phyloP scores from a whole-genome alignment of 2,888 invertebrate genomes.

The Linyphia triangularis region DNA sequence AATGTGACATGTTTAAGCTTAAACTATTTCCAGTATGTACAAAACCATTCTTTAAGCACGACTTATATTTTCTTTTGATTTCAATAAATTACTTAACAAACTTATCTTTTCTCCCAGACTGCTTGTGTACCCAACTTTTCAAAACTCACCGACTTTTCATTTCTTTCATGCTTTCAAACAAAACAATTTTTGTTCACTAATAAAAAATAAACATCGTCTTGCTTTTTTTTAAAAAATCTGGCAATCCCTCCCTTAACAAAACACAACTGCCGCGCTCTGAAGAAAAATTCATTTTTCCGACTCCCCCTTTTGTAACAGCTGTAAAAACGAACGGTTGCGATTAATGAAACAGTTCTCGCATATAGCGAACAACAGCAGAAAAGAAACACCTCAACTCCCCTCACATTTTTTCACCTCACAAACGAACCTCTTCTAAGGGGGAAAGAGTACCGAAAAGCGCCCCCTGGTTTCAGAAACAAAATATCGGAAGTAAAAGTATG shows the following conservation, averaged over 20 bases:
- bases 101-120: too few species aligned
- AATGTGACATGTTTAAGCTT: too few species aligned
- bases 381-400: not conserved
- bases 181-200: not conserved
- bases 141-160: not conserved
- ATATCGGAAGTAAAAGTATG: constrained; percentile 7
- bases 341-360: constrained; percentile 25
- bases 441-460: constrained; percentile 27
- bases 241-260: not conserved
- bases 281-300: not conserved
- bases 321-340: constrained; percentile 17
- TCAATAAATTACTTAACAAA: too few species aligned
- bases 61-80: too few species aligned
- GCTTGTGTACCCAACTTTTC: too few species aligned
- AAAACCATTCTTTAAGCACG: too few species aligned
- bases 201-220: not conserved
- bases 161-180: not conserved
- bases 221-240: not conserved
- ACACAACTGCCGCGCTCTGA: not conserved
- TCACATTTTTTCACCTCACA: not conserved
- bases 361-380: not conserved
- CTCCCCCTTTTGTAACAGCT: constrained; percentile 28
- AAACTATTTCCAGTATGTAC: too few species aligned
- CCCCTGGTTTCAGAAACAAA: constrained; percentile 8
- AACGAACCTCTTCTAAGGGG: not conserved